Percentiles rank a stretch among this genome's conserved stretches.
phyloP scores from a whole-genome alignment of 2,797 vertebrate species.

The Gallinago nigripennis region DNA sequence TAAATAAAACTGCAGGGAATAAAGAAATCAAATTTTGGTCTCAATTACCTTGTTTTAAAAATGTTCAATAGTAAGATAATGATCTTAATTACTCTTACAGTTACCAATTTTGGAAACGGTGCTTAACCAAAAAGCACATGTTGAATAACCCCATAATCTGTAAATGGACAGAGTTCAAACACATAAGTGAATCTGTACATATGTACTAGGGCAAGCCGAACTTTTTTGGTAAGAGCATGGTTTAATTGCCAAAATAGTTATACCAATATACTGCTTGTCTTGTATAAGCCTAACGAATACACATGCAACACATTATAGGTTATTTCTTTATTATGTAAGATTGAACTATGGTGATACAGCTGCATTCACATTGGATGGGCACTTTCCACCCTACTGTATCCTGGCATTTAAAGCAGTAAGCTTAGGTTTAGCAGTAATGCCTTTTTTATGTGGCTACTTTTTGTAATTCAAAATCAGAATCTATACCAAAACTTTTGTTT shows the following conservation, averaged over 20 bases:
- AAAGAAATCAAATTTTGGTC: conserved; percentile 32
- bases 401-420: not conserved
- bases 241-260: not conserved
- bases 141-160: not conserved
- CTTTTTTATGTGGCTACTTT: not conserved
- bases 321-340: not conserved
- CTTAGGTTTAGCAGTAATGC: not conserved
- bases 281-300: not conserved
- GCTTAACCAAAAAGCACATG: conserved; percentile 9
- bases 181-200: not conserved
- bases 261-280: not conserved
- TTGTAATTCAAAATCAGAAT: not conserved
- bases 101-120: not conserved
- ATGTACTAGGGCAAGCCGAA: not conserved
- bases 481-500: not conserved
- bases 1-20: not conserved
- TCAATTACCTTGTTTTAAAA: not conserved
- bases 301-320: not conserved
- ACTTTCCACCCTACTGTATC: not conserved
- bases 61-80: not conserved
- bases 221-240: not conserved
- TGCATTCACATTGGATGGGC: not conserved
- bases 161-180: not conserved
- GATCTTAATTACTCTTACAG: conserved; percentile 20
- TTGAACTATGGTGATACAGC: fast-evolving